These are phyloP conservation scores for Ichneumon xanthorius DNA, from an alignment of 2,888 invertebrate species.

Conservation along the genomic window DNA sequence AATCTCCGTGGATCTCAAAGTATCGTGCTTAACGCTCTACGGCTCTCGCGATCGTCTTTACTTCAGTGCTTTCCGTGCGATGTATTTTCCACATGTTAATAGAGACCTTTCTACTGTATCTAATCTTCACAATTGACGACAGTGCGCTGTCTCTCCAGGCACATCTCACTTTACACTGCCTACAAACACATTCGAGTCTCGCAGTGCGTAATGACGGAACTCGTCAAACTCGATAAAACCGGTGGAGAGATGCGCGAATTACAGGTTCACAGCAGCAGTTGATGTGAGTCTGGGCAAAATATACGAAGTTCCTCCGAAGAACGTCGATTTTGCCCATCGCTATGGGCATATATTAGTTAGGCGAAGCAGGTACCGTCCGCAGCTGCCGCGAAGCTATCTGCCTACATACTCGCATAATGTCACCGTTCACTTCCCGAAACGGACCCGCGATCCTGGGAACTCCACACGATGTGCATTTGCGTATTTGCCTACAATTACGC, in stretches of 20 bases:
- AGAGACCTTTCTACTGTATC: not conserved
- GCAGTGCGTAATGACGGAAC: slow-evolving; percentile 62
- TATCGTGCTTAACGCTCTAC: not conserved
- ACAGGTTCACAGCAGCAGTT: slow-evolving; percentile 50
- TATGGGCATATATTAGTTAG: not conserved
- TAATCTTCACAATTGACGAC: not conserved
- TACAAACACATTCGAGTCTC: slow-evolving; percentile 3
- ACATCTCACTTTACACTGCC: slow-evolving; percentile 3
- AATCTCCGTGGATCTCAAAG: not conserved
- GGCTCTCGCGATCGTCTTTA: not conserved
- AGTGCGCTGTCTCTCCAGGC: not conserved
- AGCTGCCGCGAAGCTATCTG: not conserved
- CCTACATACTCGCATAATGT: slow-evolving; percentile 1
- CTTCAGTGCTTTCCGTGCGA: not conserved
- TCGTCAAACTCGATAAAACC: slow-evolving; percentile 65
- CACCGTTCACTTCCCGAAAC: not conserved
- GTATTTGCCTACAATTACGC: slow-evolving; percentile 25
- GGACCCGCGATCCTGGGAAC: slow-evolving; percentile 4
- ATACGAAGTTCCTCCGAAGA: not conserved
- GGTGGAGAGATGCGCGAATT: slow-evolving; percentile 65
- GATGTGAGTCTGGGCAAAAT: slow-evolving; percentile 59
- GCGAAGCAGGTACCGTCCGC: not conserved
- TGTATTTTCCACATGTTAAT: slow-evolving; percentile 28
- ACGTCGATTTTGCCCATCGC: not conserved
- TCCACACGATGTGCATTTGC: not conserved